Percentiles rank a stretch among this genome's conserved stretches.
These are phyloP conservation scores for Menidia menidia DNA, from an alignment of 2,797 vertebrate genomes.

Conservation along the genomic window DNA sequence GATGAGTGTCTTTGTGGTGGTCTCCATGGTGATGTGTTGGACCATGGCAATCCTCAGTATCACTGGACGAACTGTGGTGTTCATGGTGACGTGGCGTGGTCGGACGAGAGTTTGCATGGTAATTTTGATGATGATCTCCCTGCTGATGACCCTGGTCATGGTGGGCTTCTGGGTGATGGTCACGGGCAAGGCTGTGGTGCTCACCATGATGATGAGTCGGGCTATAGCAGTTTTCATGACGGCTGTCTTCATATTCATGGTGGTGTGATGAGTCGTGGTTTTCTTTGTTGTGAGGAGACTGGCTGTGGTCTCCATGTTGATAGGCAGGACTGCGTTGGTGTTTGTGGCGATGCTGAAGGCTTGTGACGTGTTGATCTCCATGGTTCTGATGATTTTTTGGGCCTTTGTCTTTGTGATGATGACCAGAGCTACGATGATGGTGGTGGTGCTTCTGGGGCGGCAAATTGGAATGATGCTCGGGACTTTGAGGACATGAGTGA, in stretches of 20 bases:
- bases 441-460: slow-evolving; percentile 44
- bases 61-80: slow-evolving; percentile 13
- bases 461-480: slow-evolving; percentile 32
- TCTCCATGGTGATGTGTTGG: slow-evolving; percentile 6
- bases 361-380: slow-evolving; percentile 27
- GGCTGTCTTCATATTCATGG: slow-evolving; percentile 16
- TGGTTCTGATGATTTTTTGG: slow-evolving; percentile 39
- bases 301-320: slow-evolving; percentile 29
- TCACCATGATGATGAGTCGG: slow-evolving; percentile 27
- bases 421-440: slow-evolving; percentile 29
- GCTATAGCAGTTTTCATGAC: neutral
- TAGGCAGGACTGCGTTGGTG: slow-evolving; percentile 16
- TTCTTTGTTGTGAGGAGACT: slow-evolving; percentile 23
- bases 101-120: slow-evolving; percentile 1
- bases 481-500: slow-evolving; percentile 42
- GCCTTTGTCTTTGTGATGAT: slow-evolving; percentile 14
- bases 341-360: slow-evolving; percentile 36
- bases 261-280: slow-evolving; percentile 21
- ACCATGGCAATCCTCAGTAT: slow-evolving; percentile 33
- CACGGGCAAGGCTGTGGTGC: slow-evolving; percentile 18
- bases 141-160: slow-evolving; percentile 6
- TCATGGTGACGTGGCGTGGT: slow-evolving; percentile 17
- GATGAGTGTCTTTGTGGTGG: neutral
- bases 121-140: neutral
- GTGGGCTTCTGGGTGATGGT: slow-evolving; percentile 18